Conservation (phyloP, 2,888 invertebrate species). For the Drosophila rubida region DNA sequence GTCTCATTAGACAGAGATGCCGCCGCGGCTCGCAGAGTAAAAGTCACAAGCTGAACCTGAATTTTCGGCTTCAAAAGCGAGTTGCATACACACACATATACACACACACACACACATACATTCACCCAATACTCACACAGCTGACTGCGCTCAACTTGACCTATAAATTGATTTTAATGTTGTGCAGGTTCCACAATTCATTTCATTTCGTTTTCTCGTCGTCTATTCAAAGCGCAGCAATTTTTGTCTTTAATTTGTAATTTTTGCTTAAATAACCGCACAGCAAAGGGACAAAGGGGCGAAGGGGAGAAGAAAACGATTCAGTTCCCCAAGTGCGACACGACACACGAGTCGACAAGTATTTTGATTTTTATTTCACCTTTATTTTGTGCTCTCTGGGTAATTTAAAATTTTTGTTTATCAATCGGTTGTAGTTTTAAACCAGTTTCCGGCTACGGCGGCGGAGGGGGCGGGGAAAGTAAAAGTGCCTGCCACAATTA, state of each 20-base stretch:
- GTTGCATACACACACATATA: slow-evolving; percentile 45
- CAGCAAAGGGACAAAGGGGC: not conserved
- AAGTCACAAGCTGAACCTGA: slow-evolving; percentile 74
- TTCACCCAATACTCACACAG: slow-evolving; percentile 1
- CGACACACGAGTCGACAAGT: not conserved
- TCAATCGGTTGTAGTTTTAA: slow-evolving; percentile 38
- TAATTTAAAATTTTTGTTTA: slow-evolving; percentile 34
- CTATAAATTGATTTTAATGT: slow-evolving; percentile 80
- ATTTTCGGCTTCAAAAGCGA: slow-evolving; percentile 57
- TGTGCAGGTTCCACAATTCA: slow-evolving; percentile 74
- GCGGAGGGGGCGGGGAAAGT: slow-evolving; percentile 48
- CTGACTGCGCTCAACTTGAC: slow-evolving; percentile 78
- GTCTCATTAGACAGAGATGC: slow-evolving; percentile 74
- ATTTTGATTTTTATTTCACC: not conserved
- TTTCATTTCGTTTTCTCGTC: slow-evolving; percentile 20
- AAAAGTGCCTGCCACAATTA: slow-evolving; percentile 71
- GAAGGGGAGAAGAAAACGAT: not conserved
- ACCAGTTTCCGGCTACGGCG: slow-evolving; percentile 35
- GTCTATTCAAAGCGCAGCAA: slow-evolving; percentile 47
- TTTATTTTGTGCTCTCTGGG: slow-evolving; percentile 8
- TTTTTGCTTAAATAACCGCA: slow-evolving; percentile 40
- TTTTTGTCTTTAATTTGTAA: slow-evolving; percentile 25
- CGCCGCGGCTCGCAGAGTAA: slow-evolving; percentile 56
- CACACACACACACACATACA: slow-evolving; percentile 1
- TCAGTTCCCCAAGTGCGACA: not conserved